Evolutionary conservation across 1,140 invertebrate genomes (phyloP).

Genomic region (Bombyx mandarina): DNA sequence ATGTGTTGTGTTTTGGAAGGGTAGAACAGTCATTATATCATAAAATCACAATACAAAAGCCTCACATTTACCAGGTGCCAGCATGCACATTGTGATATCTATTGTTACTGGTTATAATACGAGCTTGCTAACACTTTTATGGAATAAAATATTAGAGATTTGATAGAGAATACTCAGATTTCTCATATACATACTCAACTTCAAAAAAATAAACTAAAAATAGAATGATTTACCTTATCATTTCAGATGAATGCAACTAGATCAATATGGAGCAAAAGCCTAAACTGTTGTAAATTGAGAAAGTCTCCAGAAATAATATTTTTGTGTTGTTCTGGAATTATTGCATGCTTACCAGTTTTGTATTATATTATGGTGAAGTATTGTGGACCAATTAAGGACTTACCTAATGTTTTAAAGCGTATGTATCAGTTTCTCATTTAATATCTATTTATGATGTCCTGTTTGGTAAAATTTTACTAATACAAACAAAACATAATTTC

Average conservation of each 20-base stretch:
- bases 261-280: constrained; percentile 68
- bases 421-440: constrained; percentile 20
- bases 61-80: too few species aligned
- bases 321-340: constrained; percentile 62
- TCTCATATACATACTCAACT: too few species aligned
- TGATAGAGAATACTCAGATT: too few species aligned
- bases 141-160: too few species aligned
- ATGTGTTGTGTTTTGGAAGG: too few species aligned
- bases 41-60: too few species aligned
- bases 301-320: constrained; percentile 70
- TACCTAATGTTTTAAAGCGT: constrained; percentile 59
- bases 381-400: constrained; percentile 55
- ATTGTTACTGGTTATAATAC: too few species aligned
- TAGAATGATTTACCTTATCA: constrained; percentile 13
- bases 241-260: constrained; percentile 74
- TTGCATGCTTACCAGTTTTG: constrained; percentile 63
- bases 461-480: background rate
- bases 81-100: too few species aligned
- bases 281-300: constrained; percentile 70
- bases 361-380: constrained; percentile 68
- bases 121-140: too few species aligned
- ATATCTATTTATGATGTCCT: background rate
- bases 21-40: too few species aligned
- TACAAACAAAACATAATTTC: constrained; percentile 21
- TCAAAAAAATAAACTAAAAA: background rate